Evolutionary conservation across 2,888 invertebrate species (phyloP), one percentile per base, ranked within the genome.

Genomic region (Pharmacophagus antenor): DNA sequence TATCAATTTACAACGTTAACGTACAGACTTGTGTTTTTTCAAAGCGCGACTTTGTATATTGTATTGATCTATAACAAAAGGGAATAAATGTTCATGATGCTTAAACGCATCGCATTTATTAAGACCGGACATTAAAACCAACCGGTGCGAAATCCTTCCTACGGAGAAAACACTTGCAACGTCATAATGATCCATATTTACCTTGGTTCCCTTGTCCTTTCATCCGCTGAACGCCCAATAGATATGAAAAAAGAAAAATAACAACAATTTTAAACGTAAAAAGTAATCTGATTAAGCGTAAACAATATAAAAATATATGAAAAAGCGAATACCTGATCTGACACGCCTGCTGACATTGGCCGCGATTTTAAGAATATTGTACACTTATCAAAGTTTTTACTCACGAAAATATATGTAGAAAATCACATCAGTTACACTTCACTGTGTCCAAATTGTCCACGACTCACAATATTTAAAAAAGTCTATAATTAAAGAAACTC

Each of bases 281-380:
- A 70, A 63, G 60, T 58, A 42, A 52, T 65, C 56, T 59, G 67
- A 63, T 67, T 60, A 62, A 62, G 64, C 71, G 65, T 73, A 76
- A 77, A 72, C 74, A 75, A 63, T 68, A 64, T 65, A 71, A 70
- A 73, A 80, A 76, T 69, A 76, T 71, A 68, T 67, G 67, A 71
- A 81, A 82, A 85, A 76, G 76, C 71, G 76, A 88, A 91, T 95
- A 95, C 95, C 95, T 95, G 95, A 93, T 95, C 95, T 94, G 95
- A 94, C 94, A 95, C 95, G 95, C 95, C 95, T 95, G 95, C 94
- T 95, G 95, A 95, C 95, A 95, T 95, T 94, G 94, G 94, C 94
- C 92, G 92, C 91, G 92, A 91, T 92, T 92, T 92, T 88, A 78
- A 68, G 77, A 81, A 79, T 90, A 88, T 84, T 88, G 84, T 88